These are phyloP conservation scores for Trachemys scripta DNA, from an alignment of 2,113 vertebrate genomes.

Conservation along the genomic window DNA sequence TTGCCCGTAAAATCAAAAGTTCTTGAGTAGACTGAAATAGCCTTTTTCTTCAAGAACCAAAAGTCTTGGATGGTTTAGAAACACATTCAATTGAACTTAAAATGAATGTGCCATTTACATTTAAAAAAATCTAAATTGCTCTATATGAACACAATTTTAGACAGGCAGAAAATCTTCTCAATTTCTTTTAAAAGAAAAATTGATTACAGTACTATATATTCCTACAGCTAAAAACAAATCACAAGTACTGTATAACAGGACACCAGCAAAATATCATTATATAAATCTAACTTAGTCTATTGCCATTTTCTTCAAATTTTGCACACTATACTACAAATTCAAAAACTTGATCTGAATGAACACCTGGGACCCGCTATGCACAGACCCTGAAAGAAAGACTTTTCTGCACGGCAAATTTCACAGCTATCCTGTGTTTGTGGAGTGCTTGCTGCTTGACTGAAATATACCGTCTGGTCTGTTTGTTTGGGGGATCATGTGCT, in stretches of 20 bases:
- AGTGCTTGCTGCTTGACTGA: too few relatives aligned
- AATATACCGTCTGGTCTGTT: too few relatives aligned
- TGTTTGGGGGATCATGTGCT: too few relatives aligned
- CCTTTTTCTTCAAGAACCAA: neutral
- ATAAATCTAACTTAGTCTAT: neutral
- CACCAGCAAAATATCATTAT: neutral
- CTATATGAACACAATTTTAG: neutral
- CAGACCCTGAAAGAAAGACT: neutral
- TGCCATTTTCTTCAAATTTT: neutral
- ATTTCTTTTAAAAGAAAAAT: neutral
- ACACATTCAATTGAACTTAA: neutral
- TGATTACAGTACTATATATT: neutral
- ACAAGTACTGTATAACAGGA: neutral
- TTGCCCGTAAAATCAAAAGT: neutral
- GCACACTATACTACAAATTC: neutral
- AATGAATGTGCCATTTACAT: neutral
- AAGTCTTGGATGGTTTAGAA: neutral
- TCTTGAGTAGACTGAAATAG: neutral
- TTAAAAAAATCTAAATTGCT: neutral
- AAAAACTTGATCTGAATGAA: neutral
- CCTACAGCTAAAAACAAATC: neutral
- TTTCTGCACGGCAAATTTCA: neutral
- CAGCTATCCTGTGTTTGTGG: too few relatives aligned
- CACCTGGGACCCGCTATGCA: neutral
- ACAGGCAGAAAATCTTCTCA: neutral